Evolutionary conservation across 2,888 invertebrate genomes (phyloP).

Genomic region (Lycocerus yunnanus): DNA sequence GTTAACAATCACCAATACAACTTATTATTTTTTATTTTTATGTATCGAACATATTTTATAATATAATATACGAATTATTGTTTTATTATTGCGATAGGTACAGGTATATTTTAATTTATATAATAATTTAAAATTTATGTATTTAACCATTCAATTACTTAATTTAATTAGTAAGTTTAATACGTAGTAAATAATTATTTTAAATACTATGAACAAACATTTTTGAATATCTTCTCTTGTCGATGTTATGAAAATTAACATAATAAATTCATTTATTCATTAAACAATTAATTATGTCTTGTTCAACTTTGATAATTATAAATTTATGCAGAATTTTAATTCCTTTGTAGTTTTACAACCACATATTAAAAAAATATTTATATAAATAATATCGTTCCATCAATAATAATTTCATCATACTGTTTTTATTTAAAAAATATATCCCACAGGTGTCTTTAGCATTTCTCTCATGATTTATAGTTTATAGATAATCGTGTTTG

Average conservation of each 20-base stretch:
- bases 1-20: constrained; percentile 15
- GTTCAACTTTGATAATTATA: neutral
- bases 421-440: neutral
- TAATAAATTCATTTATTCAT: neutral
- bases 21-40: neutral
- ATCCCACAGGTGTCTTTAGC: neutral
- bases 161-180: neutral
- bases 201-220: neutral
- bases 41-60: neutral
- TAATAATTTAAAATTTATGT: neutral
- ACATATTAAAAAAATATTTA: neutral
- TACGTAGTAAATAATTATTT: neutral
- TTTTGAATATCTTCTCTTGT: neutral
- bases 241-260: neutral
- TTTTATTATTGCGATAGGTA: neutral
- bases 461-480: neutral
- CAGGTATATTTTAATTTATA: too few relatives aligned
- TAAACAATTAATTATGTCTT: neutral
- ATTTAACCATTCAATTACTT: neutral
- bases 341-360: neutral
- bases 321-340: neutral
- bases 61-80: neutral
- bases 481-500: neutral
- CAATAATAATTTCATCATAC: neutral
- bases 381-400: neutral